Base-by-base conservation (phyloP, 2,113 vertebrate species). In the Gasterosteus aculeatus region DNA sequence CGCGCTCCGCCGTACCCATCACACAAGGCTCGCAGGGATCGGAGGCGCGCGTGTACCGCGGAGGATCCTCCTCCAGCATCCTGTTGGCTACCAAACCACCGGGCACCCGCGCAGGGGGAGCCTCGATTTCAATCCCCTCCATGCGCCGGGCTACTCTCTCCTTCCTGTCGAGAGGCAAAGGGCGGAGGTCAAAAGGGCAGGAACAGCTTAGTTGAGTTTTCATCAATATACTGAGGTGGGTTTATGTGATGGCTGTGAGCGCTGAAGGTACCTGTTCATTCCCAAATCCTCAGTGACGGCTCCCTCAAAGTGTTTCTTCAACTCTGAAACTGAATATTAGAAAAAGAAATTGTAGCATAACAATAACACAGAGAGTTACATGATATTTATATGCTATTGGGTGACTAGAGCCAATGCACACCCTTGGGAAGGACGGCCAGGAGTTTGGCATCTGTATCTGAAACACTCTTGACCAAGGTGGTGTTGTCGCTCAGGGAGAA, bases 61-160 rank as follows among this genome's bases (percentile, higher is more conserved):
- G 97, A 0, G 94, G 95, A 81, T 99, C 98, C 81, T 99, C 97
- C 90, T 97, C 97, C 86, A 99, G 89, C 56, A 99, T 94, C 2
- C 97, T 94, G 78, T 98, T 96, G 6, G 97, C 94, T 19, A 99
- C 96, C 64, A 96, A 88, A 12, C 96, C 96, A 0, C 93, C 96
- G 26, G 96, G 94, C 53, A 96, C 83, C 77, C 97, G 94, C 29
- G 96, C 92, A 29, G 96, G 96, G n/a, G 97, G 95, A 0, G 93
- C 71, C n/a, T 99, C 97, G 41, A 94, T 94, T 82, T 98, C 97
- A 31, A 99, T 97, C 19, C 96, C 97, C 89, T 99, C 97, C 82
- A 99, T 91, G 35, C 97, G 96, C 65, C 98, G 93, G 39, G 97
- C 97, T 86, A 98, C 96, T 78, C 97, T 95, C 83, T 99, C 97